phyloP scores from a whole-genome alignment of 2,113 vertebrate species.

The Martes martes region DNA sequence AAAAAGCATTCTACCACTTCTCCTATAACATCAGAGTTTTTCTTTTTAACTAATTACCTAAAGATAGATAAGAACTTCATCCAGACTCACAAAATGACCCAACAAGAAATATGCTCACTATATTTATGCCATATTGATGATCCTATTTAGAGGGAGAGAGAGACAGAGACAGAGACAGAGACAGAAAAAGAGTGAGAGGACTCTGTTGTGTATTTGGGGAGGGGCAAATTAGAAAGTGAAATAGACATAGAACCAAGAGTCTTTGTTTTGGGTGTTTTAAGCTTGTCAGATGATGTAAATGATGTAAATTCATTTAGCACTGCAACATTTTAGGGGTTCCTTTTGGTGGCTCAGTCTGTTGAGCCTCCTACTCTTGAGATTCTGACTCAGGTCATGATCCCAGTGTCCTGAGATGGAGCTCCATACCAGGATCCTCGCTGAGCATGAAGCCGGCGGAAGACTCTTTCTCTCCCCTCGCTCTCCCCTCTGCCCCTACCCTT shows the following conservation, averaged over 20 bases:
- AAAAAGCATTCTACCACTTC: not conserved
- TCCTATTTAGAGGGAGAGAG: accelerated
- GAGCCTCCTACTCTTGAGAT: not conserved
- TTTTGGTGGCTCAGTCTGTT: not conserved
- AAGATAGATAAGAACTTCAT: not conserved
- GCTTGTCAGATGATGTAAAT: not conserved
- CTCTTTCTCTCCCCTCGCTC: not conserved
- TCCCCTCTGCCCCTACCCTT: not conserved
- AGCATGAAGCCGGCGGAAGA: not conserved
- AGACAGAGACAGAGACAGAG: not conserved
- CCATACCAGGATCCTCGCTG: not conserved
- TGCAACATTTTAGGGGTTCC: not conserved
- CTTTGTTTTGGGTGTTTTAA: not conserved
- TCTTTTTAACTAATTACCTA: not conserved
- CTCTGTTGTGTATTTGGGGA: not conserved
- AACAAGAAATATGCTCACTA: not conserved
- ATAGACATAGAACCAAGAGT: not conserved
- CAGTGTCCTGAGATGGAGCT: not conserved
- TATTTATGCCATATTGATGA: not conserved
- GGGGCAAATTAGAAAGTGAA: not conserved
- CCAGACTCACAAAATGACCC: not conserved
- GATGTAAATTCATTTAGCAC: not conserved
- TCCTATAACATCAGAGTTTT: not conserved
- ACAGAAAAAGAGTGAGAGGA: not conserved
- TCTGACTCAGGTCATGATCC: not conserved